These are phyloP conservation scores for Paramisgurnus dabryanus DNA, from an alignment of 2,113 vertebrate genomes.

Conservation along the genomic window DNA sequence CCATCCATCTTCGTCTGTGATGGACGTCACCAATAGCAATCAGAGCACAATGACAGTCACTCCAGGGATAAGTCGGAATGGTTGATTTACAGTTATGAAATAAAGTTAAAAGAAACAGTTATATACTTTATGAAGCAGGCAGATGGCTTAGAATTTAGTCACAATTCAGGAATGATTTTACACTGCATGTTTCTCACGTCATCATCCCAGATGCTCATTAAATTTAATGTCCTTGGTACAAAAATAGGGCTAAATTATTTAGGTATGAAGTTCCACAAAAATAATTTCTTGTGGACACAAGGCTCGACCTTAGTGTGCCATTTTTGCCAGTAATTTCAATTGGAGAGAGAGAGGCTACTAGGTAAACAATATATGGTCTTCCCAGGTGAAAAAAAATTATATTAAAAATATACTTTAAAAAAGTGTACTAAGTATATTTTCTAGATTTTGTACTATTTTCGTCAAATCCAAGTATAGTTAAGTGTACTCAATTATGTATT, in stretches of 20 bases:
- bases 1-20: conserved; percentile 32
- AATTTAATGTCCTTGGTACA: neutral
- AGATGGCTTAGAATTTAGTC: neutral
- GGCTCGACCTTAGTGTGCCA: conserved; percentile 8
- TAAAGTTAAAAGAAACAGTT: neutral
- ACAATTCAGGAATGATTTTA: neutral
- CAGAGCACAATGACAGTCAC: conserved; percentile 42
- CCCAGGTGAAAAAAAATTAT: too few species aligned
- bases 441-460: too few species aligned
- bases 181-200: conserved; percentile 3
- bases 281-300: neutral
- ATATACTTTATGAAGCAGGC: neutral
- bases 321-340: conserved; percentile 6
- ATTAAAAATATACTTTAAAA: too few species aligned
- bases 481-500: too few species aligned
- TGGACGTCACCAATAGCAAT: conserved; percentile 38
- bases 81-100: neutral
- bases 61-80: neutral
- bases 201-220: conserved; percentile 24
- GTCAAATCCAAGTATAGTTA: too few species aligned
- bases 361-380: neutral
- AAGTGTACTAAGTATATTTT: too few species aligned
- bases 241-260: neutral
- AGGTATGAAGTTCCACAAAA: neutral
- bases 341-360: neutral